phyloP scores from a whole-genome alignment of 2,113 vertebrate species.

The Neofelis nebulosa region DNA sequence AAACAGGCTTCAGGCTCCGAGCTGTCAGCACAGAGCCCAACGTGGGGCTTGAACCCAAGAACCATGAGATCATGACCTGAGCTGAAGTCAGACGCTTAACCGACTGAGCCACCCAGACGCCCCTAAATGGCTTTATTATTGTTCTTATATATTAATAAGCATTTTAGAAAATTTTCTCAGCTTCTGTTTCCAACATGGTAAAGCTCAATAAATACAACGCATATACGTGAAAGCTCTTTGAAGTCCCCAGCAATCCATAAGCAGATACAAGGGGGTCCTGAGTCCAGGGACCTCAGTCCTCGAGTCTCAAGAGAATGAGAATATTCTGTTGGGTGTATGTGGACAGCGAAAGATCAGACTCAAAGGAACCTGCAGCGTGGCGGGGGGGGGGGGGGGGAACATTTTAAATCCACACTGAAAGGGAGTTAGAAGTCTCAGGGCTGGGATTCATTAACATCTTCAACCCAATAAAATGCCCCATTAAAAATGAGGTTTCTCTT shows the following conservation, averaged over 20 bases:
- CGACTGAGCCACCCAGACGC: too few species aligned
- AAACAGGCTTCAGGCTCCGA: too few species aligned
- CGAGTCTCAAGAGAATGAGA: background rate
- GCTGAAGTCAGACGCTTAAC: too few species aligned
- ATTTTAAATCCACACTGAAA: background rate
- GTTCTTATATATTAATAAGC: background rate
- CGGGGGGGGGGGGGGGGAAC: background rate
- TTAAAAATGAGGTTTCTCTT: conserved; percentile 23
- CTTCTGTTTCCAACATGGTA: background rate
- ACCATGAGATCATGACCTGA: too few species aligned
- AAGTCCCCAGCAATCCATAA: background rate
- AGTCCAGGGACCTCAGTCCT: background rate
- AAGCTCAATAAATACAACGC: background rate
- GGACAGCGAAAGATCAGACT: background rate
- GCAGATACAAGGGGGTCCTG: background rate
- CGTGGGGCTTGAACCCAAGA: too few species aligned
- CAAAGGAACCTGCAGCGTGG: background rate
- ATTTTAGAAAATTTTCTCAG: background rate
- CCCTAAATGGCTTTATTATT: background rate
- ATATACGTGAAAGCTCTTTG: background rate
- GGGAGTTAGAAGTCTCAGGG: background rate
- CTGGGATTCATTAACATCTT: conserved; percentile 44
- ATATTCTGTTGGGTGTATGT: background rate
- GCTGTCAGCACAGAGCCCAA: too few species aligned
- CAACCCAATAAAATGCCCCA: conserved; percentile 33